These are phyloP conservation scores for Octomys mimax DNA, from an alignment of 2,797 vertebrate species.

Conservation along the genomic window DNA sequence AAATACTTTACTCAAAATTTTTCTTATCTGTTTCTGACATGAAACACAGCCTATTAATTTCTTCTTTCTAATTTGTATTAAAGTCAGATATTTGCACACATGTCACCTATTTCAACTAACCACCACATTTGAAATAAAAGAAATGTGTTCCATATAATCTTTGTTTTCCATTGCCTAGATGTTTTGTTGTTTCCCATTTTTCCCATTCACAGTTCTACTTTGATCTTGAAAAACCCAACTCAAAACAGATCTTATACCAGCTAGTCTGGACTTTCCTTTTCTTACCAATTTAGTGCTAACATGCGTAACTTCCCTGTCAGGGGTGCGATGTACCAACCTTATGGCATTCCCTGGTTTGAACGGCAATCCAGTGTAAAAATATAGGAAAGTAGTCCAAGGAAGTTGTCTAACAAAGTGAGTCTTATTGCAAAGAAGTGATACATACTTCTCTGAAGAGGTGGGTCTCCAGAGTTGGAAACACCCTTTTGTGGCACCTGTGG, in stretches of 20 bases:
- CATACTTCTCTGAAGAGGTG: not conserved
- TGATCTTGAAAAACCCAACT: not conserved
- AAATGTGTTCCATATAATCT: not conserved
- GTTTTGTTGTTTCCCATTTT: not conserved
- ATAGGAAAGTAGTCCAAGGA: not conserved
- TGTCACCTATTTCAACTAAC: not conserved
- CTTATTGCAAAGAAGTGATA: not conserved
- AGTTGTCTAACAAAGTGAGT: not conserved
- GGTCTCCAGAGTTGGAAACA: not conserved
- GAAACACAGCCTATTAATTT: not conserved
- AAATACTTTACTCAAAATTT: not conserved
- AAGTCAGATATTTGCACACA: not conserved
- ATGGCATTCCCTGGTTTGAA: not conserved
- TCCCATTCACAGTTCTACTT: not conserved
- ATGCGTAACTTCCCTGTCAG: not conserved
- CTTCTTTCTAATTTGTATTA: slow-evolving; percentile 3
- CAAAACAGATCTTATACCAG: not conserved
- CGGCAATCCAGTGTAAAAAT: not conserved
- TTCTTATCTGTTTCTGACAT: slow-evolving; percentile 11
- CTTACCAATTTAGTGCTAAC: not conserved
- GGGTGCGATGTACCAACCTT: not conserved
- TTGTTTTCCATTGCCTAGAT: not conserved
- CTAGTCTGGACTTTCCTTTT: not conserved
- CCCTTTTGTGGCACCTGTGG: not conserved
- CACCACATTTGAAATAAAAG: not conserved